Conservation (phyloP, 2,113 vertebrate genomes). For the Psettodes erumei region DNA sequence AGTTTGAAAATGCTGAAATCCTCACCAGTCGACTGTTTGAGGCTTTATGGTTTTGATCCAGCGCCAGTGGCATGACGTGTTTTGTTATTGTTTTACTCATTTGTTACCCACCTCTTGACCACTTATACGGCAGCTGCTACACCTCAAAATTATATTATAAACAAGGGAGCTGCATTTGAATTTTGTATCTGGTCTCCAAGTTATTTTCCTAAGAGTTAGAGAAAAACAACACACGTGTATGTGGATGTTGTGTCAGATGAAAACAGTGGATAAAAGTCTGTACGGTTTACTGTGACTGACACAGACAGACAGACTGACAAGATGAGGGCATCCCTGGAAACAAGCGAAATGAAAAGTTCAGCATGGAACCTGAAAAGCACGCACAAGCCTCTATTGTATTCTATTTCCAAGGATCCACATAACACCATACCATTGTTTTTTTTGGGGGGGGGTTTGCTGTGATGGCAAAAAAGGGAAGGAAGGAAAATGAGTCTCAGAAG, state of each 20-base stretch:
- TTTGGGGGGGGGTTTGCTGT: too few species aligned
- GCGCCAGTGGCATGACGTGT: neutral
- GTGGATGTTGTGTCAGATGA: neutral
- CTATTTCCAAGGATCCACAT: neutral
- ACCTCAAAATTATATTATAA: slow-evolving; percentile 28
- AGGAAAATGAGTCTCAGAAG: slow-evolving; percentile 45
- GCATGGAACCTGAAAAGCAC: slow-evolving; percentile 50
- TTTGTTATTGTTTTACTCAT: slow-evolving; percentile 11
- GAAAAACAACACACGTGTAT: neutral
- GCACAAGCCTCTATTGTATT: slow-evolving; percentile 30
- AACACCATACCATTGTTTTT: neutral
- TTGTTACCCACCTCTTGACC: neutral
- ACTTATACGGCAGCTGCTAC: slow-evolving; percentile 10
- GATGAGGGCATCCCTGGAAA: slow-evolving; percentile 64
- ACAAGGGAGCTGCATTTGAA: slow-evolving; percentile 6
- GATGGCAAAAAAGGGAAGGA: slow-evolving; percentile 36
- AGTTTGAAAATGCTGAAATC: slow-evolving; percentile 1
- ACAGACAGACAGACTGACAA: slow-evolving; percentile 23
- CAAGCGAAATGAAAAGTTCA: slow-evolving; percentile 50
- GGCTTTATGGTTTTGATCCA: slow-evolving; percentile 28
- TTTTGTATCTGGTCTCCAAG: neutral
- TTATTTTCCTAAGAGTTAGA: neutral
- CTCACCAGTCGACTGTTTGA: neutral
- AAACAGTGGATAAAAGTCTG: slow-evolving; percentile 21
- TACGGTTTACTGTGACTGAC: neutral